Percentiles rank a stretch among this genome's conserved stretches.
Evolutionary conservation across 2,888 invertebrate species (phyloP).

Genomic region (Odontothrips loti): DNA sequence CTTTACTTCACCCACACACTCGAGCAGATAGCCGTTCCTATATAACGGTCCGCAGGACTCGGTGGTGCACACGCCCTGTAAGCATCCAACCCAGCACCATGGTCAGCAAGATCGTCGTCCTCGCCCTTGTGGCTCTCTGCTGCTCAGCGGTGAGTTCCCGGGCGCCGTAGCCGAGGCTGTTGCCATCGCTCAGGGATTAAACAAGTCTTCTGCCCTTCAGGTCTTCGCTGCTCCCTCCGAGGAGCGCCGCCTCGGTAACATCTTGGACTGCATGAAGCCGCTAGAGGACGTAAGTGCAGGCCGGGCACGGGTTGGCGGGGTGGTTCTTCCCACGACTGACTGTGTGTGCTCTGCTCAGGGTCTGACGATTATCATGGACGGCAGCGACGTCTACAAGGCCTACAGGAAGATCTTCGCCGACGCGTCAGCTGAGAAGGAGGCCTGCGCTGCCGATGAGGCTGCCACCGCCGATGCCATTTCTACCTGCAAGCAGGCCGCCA

Average conservation of each 20-base stretch:
- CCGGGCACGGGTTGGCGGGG: too few species aligned
- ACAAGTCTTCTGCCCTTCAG: neutral
- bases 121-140: neutral
- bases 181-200: too few species aligned
- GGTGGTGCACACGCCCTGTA: neutral
- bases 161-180: neutral
- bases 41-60: too few species aligned
- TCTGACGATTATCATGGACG: neutral
- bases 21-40: too few species aligned
- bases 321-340: too few species aligned
- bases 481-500: neutral
- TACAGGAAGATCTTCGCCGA: neutral
- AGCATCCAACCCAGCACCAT: neutral
- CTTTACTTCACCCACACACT: too few species aligned
- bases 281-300: neutral
- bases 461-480: neutral
- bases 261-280: neutral
- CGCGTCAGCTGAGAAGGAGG: neutral
- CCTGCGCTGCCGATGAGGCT: neutral
- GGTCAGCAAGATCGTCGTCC: neutral
- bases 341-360: neutral
- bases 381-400: neutral
- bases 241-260: neutral
- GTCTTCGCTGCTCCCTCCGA: neutral
- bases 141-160: neutral